Conservation (phyloP, 2,888 invertebrate species). For the Drosophila quasianomalipes region DNA sequence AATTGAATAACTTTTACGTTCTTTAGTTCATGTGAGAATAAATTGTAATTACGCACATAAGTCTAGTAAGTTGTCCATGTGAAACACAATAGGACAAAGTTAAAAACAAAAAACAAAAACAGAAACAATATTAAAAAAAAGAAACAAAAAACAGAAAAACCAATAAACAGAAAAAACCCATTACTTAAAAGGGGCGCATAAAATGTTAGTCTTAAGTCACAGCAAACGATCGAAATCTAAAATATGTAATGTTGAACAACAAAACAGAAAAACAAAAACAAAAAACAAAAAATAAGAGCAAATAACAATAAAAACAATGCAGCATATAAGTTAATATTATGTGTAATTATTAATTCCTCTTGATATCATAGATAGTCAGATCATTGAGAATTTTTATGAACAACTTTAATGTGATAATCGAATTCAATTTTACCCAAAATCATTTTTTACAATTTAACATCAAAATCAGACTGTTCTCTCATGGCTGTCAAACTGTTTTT, state of each 20-base stretch:
- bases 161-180: conserved; percentile 6
- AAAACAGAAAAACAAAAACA: conserved; percentile 35
- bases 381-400: not conserved
- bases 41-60: conserved; percentile 70
- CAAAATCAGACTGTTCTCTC: not conserved
- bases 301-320: conserved; percentile 48
- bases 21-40: conserved; percentile 56
- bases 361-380: not conserved
- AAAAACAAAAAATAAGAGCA: conserved; percentile 42
- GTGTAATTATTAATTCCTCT: conserved; percentile 33
- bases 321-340: conserved; percentile 52
- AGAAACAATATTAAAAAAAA: conserved; percentile 1
- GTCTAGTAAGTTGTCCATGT: conserved; percentile 61
- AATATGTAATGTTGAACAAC: conserved; percentile 66
- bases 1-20: conserved; percentile 40
- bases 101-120: conserved; percentile 17
- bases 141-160: conserved; percentile 6
- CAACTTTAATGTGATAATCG: not conserved
- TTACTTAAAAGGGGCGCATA: conserved; percentile 47
- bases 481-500: not conserved
- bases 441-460: not conserved
- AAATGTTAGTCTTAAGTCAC: conserved; percentile 69
- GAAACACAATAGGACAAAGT: conserved; percentile 63
- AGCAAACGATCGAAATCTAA: conserved; percentile 61
- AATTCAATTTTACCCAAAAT: not conserved